Conservation (phyloP, 1,140 invertebrate species). For the Plodia interpunctella region DNA sequence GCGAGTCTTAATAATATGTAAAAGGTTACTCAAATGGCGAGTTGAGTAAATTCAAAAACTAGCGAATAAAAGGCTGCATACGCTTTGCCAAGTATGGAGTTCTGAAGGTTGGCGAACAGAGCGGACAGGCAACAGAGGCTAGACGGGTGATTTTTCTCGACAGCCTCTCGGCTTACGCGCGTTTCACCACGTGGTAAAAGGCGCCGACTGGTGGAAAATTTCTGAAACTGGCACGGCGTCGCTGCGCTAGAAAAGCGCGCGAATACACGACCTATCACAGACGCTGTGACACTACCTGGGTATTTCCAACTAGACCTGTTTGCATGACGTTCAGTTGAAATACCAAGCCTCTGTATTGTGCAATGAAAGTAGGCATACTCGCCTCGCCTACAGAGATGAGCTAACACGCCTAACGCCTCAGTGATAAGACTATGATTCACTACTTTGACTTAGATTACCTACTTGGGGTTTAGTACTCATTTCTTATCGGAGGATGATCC, state of each 20-base stretch:
- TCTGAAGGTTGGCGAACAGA: background rate
- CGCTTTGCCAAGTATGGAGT: background rate
- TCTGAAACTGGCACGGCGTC: background rate
- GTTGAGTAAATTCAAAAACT: background rate
- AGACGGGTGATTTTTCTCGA: background rate
- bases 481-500: too few species aligned
- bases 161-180: background rate
- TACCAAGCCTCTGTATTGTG: conserved; percentile 1
- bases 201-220: conserved; percentile 11
- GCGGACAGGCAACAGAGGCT: background rate
- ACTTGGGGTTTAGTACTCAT: too few species aligned
- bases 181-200: conserved; percentile 1
- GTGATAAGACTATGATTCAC: background rate
- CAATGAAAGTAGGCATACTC: background rate
- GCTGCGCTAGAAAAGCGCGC: conserved; percentile 3
- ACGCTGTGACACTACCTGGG: conserved; percentile 4
- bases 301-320: conserved; percentile 3
- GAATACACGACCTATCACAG: background rate
- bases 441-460: background rate
- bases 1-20: too few species aligned
- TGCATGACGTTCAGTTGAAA: background rate
- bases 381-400: background rate
- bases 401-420: background rate
- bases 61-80: background rate
- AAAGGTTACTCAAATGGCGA: too few species aligned